These are phyloP conservation scores for Prenolepis imparis DNA, from an alignment of 2,888 invertebrate species.

Conservation along the genomic window DNA sequence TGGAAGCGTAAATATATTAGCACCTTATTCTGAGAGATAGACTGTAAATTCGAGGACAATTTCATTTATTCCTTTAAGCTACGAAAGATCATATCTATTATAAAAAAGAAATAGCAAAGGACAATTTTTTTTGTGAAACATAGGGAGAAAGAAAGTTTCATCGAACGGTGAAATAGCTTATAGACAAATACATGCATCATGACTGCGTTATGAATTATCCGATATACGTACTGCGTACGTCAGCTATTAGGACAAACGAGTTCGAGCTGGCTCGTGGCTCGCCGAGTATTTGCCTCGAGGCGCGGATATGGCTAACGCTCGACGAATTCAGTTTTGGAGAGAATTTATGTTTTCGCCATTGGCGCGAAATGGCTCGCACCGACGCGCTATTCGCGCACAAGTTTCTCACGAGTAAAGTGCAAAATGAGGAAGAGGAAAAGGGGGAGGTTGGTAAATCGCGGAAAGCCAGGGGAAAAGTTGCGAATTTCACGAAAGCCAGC, in stretches of 20 bases:
- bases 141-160: neutral
- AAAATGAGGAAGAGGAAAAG: slow-evolving; percentile 54
- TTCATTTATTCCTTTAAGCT: neutral
- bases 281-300: slow-evolving; percentile 67
- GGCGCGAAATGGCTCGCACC: slow-evolving; percentile 68
- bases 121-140: neutral
- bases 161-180: neutral
- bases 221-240: slow-evolving; percentile 18
- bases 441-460: slow-evolving; percentile 28
- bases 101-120: neutral
- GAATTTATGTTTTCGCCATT: slow-evolving; percentile 77
- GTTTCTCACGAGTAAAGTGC: slow-evolving; percentile 65
- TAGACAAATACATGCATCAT: neutral
- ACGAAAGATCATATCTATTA: neutral
- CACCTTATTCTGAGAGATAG: neutral
- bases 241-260: slow-evolving; percentile 50
- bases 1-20: neutral
- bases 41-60: neutral
- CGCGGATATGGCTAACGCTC: slow-evolving; percentile 69
- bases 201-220: slow-evolving; percentile 20
- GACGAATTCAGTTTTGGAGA: slow-evolving; percentile 74
- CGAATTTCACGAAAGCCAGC: slow-evolving; percentile 24
- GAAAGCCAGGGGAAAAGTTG: slow-evolving; percentile 20
- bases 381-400: slow-evolving; percentile 65
- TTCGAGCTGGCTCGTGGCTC: slow-evolving; percentile 51